Evolutionary conservation across 30 jellyfish, hydroid and myxozoan genomes (phyloP).

Genomic region (Hydractinia echinata): DNA sequence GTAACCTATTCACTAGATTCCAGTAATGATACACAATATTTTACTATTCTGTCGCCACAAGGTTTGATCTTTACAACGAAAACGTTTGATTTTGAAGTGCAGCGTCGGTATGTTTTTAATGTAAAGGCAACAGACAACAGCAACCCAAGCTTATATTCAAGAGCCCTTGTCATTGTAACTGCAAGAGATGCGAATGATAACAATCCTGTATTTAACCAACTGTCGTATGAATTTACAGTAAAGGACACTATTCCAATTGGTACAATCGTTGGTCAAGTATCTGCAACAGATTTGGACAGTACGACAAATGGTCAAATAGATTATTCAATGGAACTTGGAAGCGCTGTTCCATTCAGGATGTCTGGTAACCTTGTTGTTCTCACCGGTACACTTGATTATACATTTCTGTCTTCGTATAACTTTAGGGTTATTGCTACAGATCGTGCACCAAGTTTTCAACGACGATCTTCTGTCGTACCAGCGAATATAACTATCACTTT

Average conservation of each 20-base stretch:
- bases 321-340: conserved; percentile 27
- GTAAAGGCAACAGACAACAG: conserved; percentile 68
- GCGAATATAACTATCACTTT: conserved; percentile 47
- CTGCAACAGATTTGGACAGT: conserved; percentile 64
- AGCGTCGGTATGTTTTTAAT: conserved; percentile 30
- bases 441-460: conserved; percentile 34
- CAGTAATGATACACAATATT: conserved; percentile 15
- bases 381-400: conserved; percentile 49
- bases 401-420: conserved; percentile 8
- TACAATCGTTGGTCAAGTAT: conserved; percentile 48
- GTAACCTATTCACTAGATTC: conserved; percentile 18
- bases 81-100: conserved; percentile 64
- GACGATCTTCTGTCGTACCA: neutral
- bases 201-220: conserved; percentile 48
- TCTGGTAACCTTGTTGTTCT: conserved; percentile 44
- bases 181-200: conserved; percentile 80
- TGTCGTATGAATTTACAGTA: conserved; percentile 29
- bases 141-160: conserved; percentile 45
- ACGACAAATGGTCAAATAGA: conserved; percentile 38
- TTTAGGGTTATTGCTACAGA: conserved; percentile 56
- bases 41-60: neutral
- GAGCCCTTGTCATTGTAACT: conserved; percentile 31
- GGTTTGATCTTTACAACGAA: conserved; percentile 16
- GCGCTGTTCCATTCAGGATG: conserved; percentile 22
- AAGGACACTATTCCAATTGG: conserved; percentile 59